Conservation (phyloP, 2,113 vertebrate species). For the Recurvirostra avosetta region DNA sequence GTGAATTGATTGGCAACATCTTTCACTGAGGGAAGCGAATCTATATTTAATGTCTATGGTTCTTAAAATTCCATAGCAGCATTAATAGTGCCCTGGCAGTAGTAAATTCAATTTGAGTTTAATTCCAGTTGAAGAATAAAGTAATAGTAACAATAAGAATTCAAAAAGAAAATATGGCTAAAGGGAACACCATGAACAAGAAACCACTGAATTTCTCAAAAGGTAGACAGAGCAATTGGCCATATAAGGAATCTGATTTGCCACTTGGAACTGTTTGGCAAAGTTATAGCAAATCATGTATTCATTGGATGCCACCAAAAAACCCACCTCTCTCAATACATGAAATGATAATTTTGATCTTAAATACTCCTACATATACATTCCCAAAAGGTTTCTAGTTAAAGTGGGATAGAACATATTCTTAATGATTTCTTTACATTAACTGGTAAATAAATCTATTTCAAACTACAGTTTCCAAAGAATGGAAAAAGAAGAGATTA, state of each 20-base stretch:
- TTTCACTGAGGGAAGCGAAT: not conserved
- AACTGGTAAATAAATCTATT: not conserved
- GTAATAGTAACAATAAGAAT: not conserved
- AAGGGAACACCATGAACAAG: not conserved
- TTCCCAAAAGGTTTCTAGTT: not conserved
- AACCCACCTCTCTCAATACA: not conserved
- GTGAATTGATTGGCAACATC: constrained; percentile 25
- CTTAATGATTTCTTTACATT: not conserved
- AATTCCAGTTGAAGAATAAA: not conserved
- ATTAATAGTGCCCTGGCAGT: not conserved
- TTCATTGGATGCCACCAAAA: not conserved
- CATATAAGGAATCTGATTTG: not conserved
- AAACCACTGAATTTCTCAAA: not conserved
- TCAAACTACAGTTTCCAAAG: not conserved
- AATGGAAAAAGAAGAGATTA: not conserved
- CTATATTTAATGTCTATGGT: not conserved
- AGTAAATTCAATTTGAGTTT: not conserved
- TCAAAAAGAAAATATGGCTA: not conserved
- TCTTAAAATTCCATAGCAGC: not conserved
- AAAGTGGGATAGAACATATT: not conserved
- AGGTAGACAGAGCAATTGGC: not conserved
- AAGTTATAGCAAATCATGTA: not conserved
- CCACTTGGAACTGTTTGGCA: not conserved
- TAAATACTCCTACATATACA: not conserved
- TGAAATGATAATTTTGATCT: not conserved